phyloP scores from a whole-genome alignment of 2,888 invertebrate species.

The Hyppa rectilinea region DNA sequence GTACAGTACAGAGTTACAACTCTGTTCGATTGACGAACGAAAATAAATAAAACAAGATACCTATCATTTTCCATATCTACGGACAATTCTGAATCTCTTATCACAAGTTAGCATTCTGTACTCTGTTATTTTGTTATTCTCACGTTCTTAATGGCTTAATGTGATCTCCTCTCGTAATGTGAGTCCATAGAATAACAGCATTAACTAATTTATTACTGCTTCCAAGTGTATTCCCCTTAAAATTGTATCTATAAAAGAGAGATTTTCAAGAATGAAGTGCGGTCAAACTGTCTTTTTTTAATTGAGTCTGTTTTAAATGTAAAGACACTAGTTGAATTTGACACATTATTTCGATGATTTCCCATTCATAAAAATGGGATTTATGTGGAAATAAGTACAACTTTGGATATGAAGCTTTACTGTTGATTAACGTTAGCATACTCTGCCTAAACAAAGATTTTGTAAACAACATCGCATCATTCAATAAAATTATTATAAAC shows the following conservation, averaged over 20 bases:
- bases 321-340: too few relatives aligned
- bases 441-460: too few relatives aligned
- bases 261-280: conserved; percentile 15
- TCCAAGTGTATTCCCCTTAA: conserved; percentile 43
- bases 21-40: background rate
- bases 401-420: background rate
- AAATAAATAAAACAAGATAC: background rate
- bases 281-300: conserved; percentile 2
- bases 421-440: too few relatives aligned
- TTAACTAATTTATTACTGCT: conserved; percentile 49
- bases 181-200: conserved; percentile 43
- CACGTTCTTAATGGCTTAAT: conserved; percentile 59
- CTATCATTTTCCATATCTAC: background rate
- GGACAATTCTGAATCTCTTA: conserved; percentile 4
- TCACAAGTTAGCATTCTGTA: conserved; percentile 33
- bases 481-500: too few relatives aligned
- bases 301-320: conserved; percentile 24
- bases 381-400: background rate
- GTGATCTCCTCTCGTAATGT: conserved; percentile 54
- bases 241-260: conserved; percentile 42
- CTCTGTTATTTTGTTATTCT: conserved; percentile 45
- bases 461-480: too few relatives aligned
- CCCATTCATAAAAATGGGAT: too few relatives aligned
- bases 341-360: too few relatives aligned
- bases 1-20: background rate